These are phyloP conservation scores for Fissipunctia ypsillon DNA, from an alignment of 2,888 invertebrate genomes.

Conservation along the genomic window DNA sequence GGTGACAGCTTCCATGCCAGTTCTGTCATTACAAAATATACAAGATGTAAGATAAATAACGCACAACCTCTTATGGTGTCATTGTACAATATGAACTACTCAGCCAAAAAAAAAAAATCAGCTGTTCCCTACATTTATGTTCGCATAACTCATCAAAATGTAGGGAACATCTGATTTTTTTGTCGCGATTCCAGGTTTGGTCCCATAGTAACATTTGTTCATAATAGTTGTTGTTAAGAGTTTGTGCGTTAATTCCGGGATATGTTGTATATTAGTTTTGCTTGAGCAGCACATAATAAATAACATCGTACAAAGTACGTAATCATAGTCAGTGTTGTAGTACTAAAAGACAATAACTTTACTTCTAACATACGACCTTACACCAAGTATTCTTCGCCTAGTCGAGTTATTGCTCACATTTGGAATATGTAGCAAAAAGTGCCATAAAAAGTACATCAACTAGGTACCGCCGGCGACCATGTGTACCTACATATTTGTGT, in stretches of 20 bases:
- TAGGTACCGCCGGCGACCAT: constrained; percentile 8
- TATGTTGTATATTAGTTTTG: constrained; percentile 13
- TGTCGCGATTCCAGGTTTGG: too few relatives aligned
- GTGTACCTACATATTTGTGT: background rate
- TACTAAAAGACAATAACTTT: constrained; percentile 13
- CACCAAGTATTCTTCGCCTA: background rate
- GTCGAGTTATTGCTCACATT: constrained; percentile 26
- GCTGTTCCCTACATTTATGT: too few relatives aligned
- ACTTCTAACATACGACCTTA: constrained; percentile 10
- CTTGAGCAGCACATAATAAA: background rate
- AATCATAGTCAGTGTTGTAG: constrained; percentile 27
- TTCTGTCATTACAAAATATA: background rate
- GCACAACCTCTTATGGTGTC: too few relatives aligned
- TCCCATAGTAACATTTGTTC: too few relatives aligned
- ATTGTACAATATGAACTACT: too few relatives aligned
- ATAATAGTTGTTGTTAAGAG: too few relatives aligned
- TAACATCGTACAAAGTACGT: constrained; percentile 14
- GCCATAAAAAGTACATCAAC: constrained; percentile 49
- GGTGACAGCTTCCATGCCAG: background rate
- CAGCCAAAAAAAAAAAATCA: too few relatives aligned
- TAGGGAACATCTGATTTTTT: too few relatives aligned
- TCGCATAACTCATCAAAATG: too few relatives aligned
- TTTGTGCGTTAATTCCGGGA: too few relatives aligned
- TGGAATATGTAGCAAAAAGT: constrained; percentile 22
- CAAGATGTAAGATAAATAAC: too few relatives aligned